phyloP scores from a whole-genome alignment of 2,113 vertebrate species.

The Cyprinodon brontotheroides region DNA sequence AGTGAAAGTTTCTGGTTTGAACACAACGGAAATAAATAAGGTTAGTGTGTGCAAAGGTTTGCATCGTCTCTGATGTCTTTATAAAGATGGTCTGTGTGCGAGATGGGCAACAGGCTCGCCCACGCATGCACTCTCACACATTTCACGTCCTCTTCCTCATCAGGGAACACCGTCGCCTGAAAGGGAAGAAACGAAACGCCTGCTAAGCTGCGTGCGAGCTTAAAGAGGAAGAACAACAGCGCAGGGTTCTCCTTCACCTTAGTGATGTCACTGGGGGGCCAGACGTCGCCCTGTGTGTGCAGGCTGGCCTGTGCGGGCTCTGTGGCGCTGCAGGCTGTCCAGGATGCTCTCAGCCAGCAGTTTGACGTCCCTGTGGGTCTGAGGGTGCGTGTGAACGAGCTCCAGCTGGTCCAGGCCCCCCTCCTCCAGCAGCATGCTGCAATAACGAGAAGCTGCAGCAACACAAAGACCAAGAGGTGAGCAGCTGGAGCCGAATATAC shows the following conservation, averaged over 20 bases:
- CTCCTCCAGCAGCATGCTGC: slow-evolving; percentile 98
- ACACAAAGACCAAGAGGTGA: neutral
- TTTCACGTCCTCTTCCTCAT: slow-evolving; percentile 7
- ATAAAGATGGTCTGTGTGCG: slow-evolving; percentile 16
- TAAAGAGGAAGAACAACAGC: neutral
- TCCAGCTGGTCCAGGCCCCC: slow-evolving; percentile 92
- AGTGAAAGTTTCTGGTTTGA: slow-evolving; percentile 42
- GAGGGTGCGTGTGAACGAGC: slow-evolving; percentile 86
- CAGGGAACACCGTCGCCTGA: slow-evolving; percentile 53
- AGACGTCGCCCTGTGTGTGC: slow-evolving; percentile 36
- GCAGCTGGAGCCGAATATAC: too few relatives aligned
- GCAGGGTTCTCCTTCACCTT: slow-evolving; percentile 35
- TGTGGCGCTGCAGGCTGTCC: slow-evolving; percentile 92
- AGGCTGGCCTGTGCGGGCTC: slow-evolving; percentile 86
- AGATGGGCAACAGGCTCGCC: neutral
- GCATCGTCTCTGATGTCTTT: slow-evolving; percentile 29
- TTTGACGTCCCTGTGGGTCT: slow-evolving; percentile 89
- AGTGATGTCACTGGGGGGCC: slow-evolving; percentile 28
- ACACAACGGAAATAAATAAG: slow-evolving; percentile 69
- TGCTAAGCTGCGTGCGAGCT: neutral
- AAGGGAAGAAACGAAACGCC: slow-evolving; percentile 20
- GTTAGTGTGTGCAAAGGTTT: slow-evolving; percentile 62
- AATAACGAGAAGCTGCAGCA: slow-evolving; percentile 90
- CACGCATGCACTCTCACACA: slow-evolving; percentile 6
- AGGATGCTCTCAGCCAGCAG: slow-evolving; percentile 90